A percentile compares a stretch with the other conserved stretches of the same genome.
Evolutionary conservation across 1,140 invertebrate species (phyloP).

Genomic region (Pararge aegeria): DNA sequence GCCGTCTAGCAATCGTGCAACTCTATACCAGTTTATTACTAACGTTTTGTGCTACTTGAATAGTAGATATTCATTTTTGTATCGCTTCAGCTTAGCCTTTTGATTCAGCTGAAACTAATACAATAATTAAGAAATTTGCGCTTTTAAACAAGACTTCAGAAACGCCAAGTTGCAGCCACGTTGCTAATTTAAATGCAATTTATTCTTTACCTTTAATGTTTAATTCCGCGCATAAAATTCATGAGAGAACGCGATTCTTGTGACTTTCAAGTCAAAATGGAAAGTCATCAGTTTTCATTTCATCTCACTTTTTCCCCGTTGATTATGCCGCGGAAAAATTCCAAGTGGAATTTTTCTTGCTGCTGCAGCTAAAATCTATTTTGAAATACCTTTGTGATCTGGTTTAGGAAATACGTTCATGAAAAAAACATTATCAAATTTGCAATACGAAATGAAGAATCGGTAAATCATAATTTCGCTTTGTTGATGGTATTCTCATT

Average conservation of each 20-base stretch:
- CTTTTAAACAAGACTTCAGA: not conserved
- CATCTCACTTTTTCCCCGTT: conserved; percentile 13
- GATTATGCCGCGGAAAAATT: not conserved
- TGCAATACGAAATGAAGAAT: not conserved
- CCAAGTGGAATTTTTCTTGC: not conserved
- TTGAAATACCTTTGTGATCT: not conserved
- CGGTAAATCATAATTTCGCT: too few species aligned
- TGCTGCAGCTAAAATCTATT: not conserved
- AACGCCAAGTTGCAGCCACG: conserved; percentile 3
- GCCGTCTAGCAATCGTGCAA: too few species aligned
- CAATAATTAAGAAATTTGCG: not conserved
- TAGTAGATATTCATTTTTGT: not conserved
- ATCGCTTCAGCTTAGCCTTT: not conserved
- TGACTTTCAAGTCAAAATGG: conserved; percentile 15
- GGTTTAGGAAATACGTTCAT: not conserved
- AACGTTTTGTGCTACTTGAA: too few species aligned
- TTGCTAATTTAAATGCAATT: conserved; percentile 19
- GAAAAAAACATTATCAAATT: not conserved
- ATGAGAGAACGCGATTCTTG: conserved; percentile 7
- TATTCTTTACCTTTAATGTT: conserved; percentile 10
- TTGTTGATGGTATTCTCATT: too few species aligned
- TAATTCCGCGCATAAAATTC: conserved; percentile 18
- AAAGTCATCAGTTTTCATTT: conserved; percentile 16
- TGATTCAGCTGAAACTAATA: not conserved
- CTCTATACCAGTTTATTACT: too few species aligned